phyloP scores from a whole-genome alignment of 2,888 invertebrate genomes.

The Serripes groenlandicus region DNA sequence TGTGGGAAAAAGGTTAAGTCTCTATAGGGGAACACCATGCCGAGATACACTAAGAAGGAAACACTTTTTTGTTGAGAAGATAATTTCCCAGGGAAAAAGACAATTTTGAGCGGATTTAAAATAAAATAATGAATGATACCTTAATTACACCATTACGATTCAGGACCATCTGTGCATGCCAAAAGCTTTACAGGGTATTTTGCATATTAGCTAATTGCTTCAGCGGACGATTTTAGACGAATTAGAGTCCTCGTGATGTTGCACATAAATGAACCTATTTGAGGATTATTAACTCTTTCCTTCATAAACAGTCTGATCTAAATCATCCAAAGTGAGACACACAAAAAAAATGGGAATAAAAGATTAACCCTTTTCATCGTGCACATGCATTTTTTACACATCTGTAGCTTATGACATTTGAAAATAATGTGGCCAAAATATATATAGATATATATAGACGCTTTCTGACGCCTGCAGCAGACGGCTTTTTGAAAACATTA shows the following conservation, averaged over 20 bases:
- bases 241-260: slow-evolving; percentile 46
- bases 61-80: background rate
- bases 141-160: slow-evolving; percentile 29
- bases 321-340: no score
- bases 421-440: no score
- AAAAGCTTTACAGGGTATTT: slow-evolving; percentile 22
- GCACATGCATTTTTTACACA: no score
- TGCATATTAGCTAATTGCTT: slow-evolving; percentile 45
- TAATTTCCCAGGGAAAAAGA: slow-evolving; percentile 7
- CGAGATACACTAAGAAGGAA: background rate
- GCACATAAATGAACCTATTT: slow-evolving; percentile 48
- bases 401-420: no score
- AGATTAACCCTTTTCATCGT: no score
- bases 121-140: slow-evolving; percentile 23
- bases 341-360: no score
- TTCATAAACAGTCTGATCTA: no score
- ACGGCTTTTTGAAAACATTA: no score
- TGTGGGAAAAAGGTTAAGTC: no score
- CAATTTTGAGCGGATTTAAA: slow-evolving; percentile 10
- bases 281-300: slow-evolving; percentile 27
- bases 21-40: no score
- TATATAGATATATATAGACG: no score
- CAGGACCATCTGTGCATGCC: slow-evolving; percentile 24
- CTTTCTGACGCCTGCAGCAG: no score
- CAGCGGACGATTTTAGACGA: slow-evolving; percentile 24